Percentiles rank a stretch among this genome's conserved stretches.
These are phyloP conservation scores for Samia ricini DNA, from an alignment of 1,140 invertebrate genomes.

Conservation along the genomic window DNA sequence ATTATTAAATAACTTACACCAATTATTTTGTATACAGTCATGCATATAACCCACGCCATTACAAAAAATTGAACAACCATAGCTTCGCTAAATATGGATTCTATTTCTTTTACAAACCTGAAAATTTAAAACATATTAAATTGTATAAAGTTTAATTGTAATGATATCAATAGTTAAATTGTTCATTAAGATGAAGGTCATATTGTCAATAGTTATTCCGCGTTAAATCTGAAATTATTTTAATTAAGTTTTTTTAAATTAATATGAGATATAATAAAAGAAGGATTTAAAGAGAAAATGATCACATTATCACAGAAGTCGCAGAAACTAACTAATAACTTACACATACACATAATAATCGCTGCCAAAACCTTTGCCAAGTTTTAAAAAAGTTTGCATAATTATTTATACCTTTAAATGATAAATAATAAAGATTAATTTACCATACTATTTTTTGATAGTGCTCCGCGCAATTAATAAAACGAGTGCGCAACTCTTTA, in stretches of 20 bases:
- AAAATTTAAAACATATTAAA: neutral
- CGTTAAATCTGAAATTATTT: too few relatives aligned
- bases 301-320: too few relatives aligned
- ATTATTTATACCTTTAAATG: neutral
- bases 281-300: too few relatives aligned
- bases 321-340: too few relatives aligned
- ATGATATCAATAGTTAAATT: too few relatives aligned
- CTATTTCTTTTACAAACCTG: constrained; percentile 51
- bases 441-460: constrained; percentile 47
- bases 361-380: neutral
- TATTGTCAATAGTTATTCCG: too few relatives aligned
- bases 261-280: too few relatives aligned
- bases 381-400: neutral
- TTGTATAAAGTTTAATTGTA: neutral
- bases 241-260: too few relatives aligned
- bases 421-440: neutral
- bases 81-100: constrained; percentile 51
- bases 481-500: constrained; percentile 22
- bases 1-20: constrained; percentile 45
- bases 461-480: constrained; percentile 42
- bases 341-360: too few relatives aligned
- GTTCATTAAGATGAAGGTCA: too few relatives aligned
- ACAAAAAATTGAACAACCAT: constrained; percentile 48
- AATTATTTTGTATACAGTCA: constrained; percentile 58
- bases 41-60: constrained; percentile 58